Evolutionary conservation across 2,797 vertebrate species (phyloP).

Genomic region (Threskiornis aethiopicus): DNA sequence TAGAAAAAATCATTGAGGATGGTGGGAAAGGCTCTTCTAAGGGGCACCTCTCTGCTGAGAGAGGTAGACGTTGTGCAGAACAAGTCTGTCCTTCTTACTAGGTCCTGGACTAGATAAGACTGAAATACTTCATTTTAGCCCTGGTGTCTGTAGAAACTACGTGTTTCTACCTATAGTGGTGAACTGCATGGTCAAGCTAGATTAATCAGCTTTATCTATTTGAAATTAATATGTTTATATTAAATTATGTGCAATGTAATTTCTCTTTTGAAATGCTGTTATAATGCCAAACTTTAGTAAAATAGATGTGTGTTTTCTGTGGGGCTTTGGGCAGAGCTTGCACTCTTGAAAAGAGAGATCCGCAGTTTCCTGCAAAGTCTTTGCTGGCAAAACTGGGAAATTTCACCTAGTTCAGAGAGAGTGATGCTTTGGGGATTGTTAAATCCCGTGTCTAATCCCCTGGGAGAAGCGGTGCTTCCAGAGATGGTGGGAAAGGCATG

Average conservation of each 20-base stretch:
- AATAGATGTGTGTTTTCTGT: not conserved
- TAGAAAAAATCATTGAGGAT: not conserved
- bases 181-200: not conserved
- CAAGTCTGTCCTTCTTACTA: not conserved
- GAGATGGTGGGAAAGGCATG: rapidly evolving
- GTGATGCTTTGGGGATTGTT: not conserved
- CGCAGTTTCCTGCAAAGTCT: not conserved
- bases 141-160: not conserved
- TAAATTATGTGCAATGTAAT: not conserved
- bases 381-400: not conserved
- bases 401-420: not conserved
- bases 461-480: not conserved
- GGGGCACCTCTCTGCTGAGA: not conserved
- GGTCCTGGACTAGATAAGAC: not conserved
- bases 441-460: not conserved
- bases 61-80: not conserved
- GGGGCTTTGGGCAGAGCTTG: not conserved
- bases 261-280: not conserved
- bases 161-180: not conserved
- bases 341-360: not conserved
- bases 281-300: not conserved
- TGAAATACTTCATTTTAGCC: not conserved
- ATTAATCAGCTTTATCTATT: not conserved
- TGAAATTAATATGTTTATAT: not conserved
- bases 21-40: not conserved